phyloP scores from a whole-genome alignment of 1,140 invertebrate genomes.

The Onthophagus taurus region DNA sequence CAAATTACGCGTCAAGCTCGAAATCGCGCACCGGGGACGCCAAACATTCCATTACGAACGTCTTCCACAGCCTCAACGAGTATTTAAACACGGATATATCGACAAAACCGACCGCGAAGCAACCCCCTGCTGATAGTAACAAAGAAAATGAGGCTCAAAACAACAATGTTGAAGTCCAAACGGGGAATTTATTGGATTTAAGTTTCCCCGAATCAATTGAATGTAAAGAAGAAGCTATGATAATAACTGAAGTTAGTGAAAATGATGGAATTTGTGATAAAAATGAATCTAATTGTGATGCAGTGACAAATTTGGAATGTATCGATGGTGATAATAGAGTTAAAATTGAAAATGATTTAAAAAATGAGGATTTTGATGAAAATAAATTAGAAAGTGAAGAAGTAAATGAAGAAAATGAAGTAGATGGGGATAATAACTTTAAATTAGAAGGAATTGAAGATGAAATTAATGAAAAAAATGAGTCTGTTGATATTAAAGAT shows the following conservation, averaged over 20 bases:
- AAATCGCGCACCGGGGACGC: constrained; percentile 7
- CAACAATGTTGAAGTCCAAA: neutral
- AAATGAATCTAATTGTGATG: no score
- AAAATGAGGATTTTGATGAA: neutral
- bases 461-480: neutral
- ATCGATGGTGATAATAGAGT: neutral
- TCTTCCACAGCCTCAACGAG: constrained; percentile 54
- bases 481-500: neutral
- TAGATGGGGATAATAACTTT: neutral
- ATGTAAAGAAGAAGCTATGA: neutral
- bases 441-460: neutral
- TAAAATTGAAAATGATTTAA: constrained; percentile 2
- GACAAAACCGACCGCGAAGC: neutral
- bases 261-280: neutral
- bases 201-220: neutral
- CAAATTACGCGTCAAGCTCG: constrained; percentile 8
- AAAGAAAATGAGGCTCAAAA: neutral
- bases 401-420: no score
- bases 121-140: neutral
- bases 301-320: no score
- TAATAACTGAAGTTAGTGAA: neutral
- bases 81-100: constrained; percentile 45
- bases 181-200: constrained; percentile 3
- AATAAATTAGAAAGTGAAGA: neutral
- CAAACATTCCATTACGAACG: constrained; percentile 47